Conservation (phyloP, 64 coral and sea anemone species). For the Montipora foliosa region DNA sequence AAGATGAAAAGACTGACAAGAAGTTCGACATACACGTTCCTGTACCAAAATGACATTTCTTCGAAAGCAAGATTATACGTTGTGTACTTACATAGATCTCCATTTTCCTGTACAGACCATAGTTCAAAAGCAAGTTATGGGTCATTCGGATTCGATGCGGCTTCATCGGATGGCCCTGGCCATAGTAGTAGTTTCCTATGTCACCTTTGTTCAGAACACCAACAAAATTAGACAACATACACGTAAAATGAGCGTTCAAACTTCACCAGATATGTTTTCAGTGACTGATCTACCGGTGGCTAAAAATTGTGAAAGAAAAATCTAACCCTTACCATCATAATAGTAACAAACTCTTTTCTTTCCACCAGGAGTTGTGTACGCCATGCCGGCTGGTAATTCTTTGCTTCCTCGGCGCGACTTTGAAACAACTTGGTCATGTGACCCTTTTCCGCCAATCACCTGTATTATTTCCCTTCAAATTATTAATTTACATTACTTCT, state of each 20-base stretch:
- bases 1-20: slow-evolving; percentile 27
- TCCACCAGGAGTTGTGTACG: slow-evolving; percentile 94
- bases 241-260: slow-evolving; percentile 25
- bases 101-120: slow-evolving; percentile 99
- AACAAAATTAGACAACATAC: slow-evolving; percentile 47
- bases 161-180: slow-evolving; percentile 99
- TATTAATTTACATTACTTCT: slow-evolving; percentile 66
- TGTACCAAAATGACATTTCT: neutral
- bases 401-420: slow-evolving; percentile 46
- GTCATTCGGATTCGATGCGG: slow-evolving; percentile 99
- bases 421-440: slow-evolving; percentile 73
- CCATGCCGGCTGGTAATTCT: slow-evolving; percentile 93
- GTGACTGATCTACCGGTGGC: neutral
- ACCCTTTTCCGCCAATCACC: slow-evolving; percentile 74
- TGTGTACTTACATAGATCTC: slow-evolving; percentile 97
- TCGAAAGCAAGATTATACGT: neutral
- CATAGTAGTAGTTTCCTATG: slow-evolving; percentile 99
- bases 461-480: slow-evolving; percentile 8
- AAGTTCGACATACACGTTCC: slow-evolving; percentile 23
- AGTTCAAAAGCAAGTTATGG: slow-evolving; percentile 98
- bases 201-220: slow-evolving; percentile 90
- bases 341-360: slow-evolving; percentile 99
- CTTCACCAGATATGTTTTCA: slow-evolving; percentile 26
- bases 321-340: slow-evolving; percentile 91
- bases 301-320: neutral